Base-by-base conservation (phyloP, 1,140 invertebrate species). In the Gryon sp. region DNA sequence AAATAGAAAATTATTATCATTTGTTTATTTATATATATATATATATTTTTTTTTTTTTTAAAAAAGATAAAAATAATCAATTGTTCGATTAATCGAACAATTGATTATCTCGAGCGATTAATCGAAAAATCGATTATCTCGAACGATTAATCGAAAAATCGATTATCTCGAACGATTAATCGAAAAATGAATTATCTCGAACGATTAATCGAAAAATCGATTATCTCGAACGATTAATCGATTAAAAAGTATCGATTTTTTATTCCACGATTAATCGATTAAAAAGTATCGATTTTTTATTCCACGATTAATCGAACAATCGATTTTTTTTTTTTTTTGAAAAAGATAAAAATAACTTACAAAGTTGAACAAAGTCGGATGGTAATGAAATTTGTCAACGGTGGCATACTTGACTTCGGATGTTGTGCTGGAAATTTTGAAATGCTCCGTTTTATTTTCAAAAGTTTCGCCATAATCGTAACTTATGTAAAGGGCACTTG, bases 391-490 rank as follows among this genome's bases (percentile, higher is more conserved):
- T 76, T 94, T 95, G 76, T 95, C 93, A 52, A 97, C 88, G 8
- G 92, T 91, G 3, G 94, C 92, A 87, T 94, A 93, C 45, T 87
- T 85, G 82, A 87, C 86, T 60, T 90, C 81, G 9, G 88, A 72
- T 19, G 80, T n/a, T n/a, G n/a, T 73, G 62, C 90, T 83, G 5
- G 88, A 85, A 11, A 94, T 79, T 52, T 87, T 90, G 78, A 95
- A 94, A 18, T 87, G 83, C 9, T 93, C 90, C 1, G 93, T 94
- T 85, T 93, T 93, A 79, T 96, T 94, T 5, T 86, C 82, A 80
- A 96, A 97, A 0, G 91, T 93, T 70, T 92, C 91, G 0, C 96
- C 96, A 88, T 97, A 96, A 86, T 97, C 92, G 83, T 94, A 93
- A 14, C 96, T 97, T 76, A 97, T 93, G 81, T 93, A 97, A 3